Evolutionary conservation across 2,888 invertebrate species (phyloP).

Genomic region (Artemia sinica): DNA sequence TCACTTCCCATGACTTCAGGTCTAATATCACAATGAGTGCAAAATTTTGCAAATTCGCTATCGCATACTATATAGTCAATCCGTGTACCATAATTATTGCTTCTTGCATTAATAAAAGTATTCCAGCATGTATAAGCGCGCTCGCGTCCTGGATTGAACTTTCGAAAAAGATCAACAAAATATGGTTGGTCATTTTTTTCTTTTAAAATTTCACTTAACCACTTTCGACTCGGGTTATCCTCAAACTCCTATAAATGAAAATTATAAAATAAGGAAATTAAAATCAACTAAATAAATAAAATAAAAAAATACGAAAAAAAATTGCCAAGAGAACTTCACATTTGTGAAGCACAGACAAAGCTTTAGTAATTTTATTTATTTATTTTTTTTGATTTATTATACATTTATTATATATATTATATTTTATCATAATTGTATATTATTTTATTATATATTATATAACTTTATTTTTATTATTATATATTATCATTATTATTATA

Average conservation of each 20-base stretch:
- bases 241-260: slow-evolving; percentile 26
- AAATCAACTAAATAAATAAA: too few species aligned
- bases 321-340: too few species aligned
- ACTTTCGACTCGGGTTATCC: slow-evolving; percentile 29
- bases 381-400: too few species aligned
- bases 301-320: too few species aligned
- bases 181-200: slow-evolving; percentile 26
- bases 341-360: too few species aligned
- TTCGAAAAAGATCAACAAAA: slow-evolving; percentile 35
- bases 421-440: too few species aligned
- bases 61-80: slow-evolving; percentile 37
- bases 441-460: too few species aligned
- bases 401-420: too few species aligned
- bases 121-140: slow-evolving; percentile 37
- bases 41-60: slow-evolving; percentile 26
- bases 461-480: too few species aligned
- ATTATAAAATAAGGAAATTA: too few species aligned
- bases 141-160: slow-evolving; percentile 32
- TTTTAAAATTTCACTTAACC: slow-evolving; percentile 32
- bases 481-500: too few species aligned
- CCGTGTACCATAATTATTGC: slow-evolving; percentile 36
- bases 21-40: slow-evolving; percentile 29
- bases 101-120: slow-evolving; percentile 33
- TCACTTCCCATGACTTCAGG: slow-evolving; percentile 34
- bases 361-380: too few species aligned